Evolutionary conservation across 2,797 vertebrate genomes (phyloP), one percentile per base, ranked within the genome.

Genomic region (Gymnothorax javanicus): DNA sequence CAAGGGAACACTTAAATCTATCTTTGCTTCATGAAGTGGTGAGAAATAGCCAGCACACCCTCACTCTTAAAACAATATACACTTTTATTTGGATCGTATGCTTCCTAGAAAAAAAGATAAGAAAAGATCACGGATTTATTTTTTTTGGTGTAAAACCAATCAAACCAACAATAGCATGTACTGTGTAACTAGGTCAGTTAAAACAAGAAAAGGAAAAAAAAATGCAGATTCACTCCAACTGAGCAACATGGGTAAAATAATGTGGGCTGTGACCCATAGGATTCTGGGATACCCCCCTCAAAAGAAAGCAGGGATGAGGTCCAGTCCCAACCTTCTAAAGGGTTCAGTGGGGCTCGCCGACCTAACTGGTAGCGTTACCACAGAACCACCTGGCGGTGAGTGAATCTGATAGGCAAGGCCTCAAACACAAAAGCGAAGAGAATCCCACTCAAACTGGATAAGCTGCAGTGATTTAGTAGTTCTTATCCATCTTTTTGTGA

Each of bases 181-280:
- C 94, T 93, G 90, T 91, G 85, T 90, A 57, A 89, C 79, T 43
- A 59, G 87, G 67, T 79, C 62, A 57, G 25, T 71, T 62, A 58
- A 59, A 64, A 90, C 90, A 93, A 90, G 92, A 89, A 92, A 93
- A 91, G 93, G 90, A 90, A 90, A 93, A 71, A 71, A 43, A 1
- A 79, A 94, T 27, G 58, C 56, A 83, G 91, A 92, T 92, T 91
- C 90, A 91, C 91, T 91, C 90, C 86, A 43, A 84, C 86, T 64
- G 84, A 89, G 90, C 86, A 89, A 91, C 11, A 88, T 87, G 90
- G 33, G 88, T 92, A 94, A 94, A 54, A 75, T 60, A 50, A 89
- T 84, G 84, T 67, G 62, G 84, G 33, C 79, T 73, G 79, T 43
- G 59, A 73, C 50, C 82, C 12, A 58, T 87, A 64, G 90, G 92